A percentile compares a stretch with the other conserved stretches of the same genome.
Conservation (phyloP, 92 coral and sea anemone genomes). For the Galaxea fascicularis region DNA sequence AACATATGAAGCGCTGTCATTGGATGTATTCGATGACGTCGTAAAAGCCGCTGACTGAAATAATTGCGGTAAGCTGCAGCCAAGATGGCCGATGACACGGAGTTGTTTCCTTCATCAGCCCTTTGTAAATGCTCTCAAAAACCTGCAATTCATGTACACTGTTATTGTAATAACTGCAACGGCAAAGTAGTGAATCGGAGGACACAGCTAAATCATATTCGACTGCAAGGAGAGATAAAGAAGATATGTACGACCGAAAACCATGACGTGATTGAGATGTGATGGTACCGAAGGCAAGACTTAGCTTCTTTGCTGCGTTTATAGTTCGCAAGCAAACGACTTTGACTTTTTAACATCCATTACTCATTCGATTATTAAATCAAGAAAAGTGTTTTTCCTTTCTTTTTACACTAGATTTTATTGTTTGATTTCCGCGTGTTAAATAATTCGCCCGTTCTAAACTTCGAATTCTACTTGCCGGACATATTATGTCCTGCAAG, state of each 20-base stretch:
- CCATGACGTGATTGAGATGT: slow-evolving; percentile 26
- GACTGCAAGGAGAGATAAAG: slow-evolving; percentile 18
- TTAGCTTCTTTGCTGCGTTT: neutral
- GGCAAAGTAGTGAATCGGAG: slow-evolving; percentile 29
- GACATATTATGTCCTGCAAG: no score
- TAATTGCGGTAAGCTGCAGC: neutral
- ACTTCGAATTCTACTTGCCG: neutral
- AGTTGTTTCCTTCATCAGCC: slow-evolving; percentile 21
- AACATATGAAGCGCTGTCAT: slow-evolving; percentile 7
- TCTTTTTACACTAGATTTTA: neutral
- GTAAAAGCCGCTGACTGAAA: slow-evolving; percentile 8
- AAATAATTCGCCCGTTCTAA: neutral
- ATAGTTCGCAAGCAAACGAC: neutral
- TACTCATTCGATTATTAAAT: neutral
- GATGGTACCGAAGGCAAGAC: slow-evolving; percentile 4
- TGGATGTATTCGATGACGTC: neutral
- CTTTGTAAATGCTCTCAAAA: slow-evolving; percentile 33
- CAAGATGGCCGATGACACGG: slow-evolving; percentile 17
- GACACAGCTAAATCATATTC: slow-evolving; percentile 23
- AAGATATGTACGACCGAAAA: slow-evolving; percentile 14
- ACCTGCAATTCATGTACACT: slow-evolving; percentile 33
- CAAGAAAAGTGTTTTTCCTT: neutral
- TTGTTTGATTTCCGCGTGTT: neutral
- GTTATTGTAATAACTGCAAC: slow-evolving; percentile 28
- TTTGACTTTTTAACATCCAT: neutral